These are phyloP conservation scores for Dendrolimus pini DNA, from an alignment of 2,888 invertebrate species.

Conservation along the genomic window DNA sequence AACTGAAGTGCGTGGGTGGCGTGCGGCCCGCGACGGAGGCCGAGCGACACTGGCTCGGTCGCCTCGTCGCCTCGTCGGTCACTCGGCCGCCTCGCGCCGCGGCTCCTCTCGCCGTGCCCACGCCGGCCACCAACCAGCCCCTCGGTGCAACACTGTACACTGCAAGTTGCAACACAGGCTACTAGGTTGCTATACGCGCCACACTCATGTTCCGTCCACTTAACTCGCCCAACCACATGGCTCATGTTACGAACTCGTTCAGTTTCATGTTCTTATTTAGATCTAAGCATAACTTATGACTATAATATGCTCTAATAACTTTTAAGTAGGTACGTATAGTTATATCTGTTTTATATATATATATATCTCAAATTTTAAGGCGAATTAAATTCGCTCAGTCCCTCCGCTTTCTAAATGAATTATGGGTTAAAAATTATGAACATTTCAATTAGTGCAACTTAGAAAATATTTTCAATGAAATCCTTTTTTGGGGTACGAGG, in stretches of 20 bases:
- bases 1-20: conserved; percentile 34
- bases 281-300: no score
- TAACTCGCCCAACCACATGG: conserved; percentile 1
- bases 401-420: no score
- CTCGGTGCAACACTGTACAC: not conserved
- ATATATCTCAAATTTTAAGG: no score
- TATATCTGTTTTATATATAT: no score
- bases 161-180: not conserved
- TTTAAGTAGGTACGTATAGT: no score
- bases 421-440: no score
- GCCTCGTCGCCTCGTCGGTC: conserved; percentile 4
- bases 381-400: no score
- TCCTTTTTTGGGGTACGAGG: no score
- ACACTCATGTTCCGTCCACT: not conserved
- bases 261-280: not conserved
- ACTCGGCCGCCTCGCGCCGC: conserved; percentile 4
- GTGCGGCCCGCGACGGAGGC: conserved; percentile 37
- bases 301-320: no score
- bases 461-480: no score
- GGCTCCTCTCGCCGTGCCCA: conserved; percentile 5
- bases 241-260: not conserved
- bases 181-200: not conserved
- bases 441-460: no score
- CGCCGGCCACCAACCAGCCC: not conserved
- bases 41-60: conserved; percentile 25